Evolutionary conservation across 2,888 invertebrate species (phyloP).

Genomic region (Eupelmus urozonus): DNA sequence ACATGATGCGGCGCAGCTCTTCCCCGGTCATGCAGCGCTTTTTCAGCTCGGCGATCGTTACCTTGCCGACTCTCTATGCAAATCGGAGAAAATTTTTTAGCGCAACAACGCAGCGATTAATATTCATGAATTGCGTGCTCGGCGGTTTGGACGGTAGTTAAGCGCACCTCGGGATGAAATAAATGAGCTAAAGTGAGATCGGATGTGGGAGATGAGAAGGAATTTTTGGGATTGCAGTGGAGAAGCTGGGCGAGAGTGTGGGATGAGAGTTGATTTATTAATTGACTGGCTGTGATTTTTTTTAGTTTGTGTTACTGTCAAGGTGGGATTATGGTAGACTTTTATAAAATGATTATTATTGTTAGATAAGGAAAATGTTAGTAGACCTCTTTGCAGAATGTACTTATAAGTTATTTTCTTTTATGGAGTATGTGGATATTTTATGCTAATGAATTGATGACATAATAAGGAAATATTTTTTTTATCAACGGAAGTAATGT

Average conservation of each 20-base stretch:
- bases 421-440: too few species aligned
- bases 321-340: too few species aligned
- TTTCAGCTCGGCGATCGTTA: constrained; percentile 89
- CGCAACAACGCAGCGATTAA: constrained; percentile 48
- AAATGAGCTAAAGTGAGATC: constrained; percentile 36
- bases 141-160: too few species aligned
- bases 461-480: too few species aligned
- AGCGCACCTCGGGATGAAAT: neutral
- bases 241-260: neutral
- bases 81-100: constrained; percentile 51
- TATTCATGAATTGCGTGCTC: constrained; percentile 52
- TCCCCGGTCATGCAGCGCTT: constrained; percentile 92
- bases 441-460: too few species aligned
- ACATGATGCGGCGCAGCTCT: constrained; percentile 91
- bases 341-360: too few species aligned
- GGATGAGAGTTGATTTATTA: neutral
- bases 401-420: too few species aligned
- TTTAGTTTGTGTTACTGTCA: too few species aligned
- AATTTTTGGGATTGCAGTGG: too few species aligned
- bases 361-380: too few species aligned
- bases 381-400: too few species aligned
- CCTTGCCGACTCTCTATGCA: constrained; percentile 88
- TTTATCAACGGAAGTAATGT: too few species aligned
- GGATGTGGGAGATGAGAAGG: neutral
- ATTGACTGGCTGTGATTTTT: neutral